These are phyloP conservation scores for Euphonia xanthogaster DNA, from an alignment of 2,797 vertebrate genomes.

Conservation along the genomic window DNA sequence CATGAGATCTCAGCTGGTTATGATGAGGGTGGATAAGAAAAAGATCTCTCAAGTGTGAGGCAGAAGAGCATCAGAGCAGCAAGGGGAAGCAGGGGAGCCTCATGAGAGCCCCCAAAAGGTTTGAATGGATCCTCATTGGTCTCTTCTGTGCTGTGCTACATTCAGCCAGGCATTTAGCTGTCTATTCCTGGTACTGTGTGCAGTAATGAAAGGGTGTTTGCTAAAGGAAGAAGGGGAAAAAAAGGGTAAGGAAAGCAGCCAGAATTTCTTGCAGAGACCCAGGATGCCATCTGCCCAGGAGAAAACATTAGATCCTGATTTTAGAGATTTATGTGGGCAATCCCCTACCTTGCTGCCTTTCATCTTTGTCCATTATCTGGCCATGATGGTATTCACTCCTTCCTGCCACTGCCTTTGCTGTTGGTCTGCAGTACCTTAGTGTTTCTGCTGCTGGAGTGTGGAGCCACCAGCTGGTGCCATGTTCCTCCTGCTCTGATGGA, in stretches of 20 bases:
- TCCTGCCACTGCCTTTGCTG: neutral
- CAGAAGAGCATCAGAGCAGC: neutral
- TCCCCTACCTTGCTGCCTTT: neutral
- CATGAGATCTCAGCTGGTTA: neutral
- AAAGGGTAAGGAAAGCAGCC: neutral
- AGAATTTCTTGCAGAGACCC: neutral
- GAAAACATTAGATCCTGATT: accelerated
- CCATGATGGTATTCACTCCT: neutral
- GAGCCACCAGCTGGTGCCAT: neutral
- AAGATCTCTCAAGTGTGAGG: neutral
- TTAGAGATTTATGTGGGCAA: neutral
- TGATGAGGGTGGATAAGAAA: neutral
- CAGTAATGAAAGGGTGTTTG: neutral
- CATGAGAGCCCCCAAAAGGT: neutral
- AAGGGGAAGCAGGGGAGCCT: neutral
- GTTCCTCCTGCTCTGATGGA: neutral
- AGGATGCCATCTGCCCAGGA: neutral
- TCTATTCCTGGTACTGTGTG: neutral
- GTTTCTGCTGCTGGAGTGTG: neutral
- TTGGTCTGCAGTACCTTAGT: neutral
- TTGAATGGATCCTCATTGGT: neutral
- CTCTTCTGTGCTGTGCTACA: neutral
- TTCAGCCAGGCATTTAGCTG: neutral
- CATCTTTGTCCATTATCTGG: neutral
- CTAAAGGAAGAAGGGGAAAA: neutral